phyloP scores from a whole-genome alignment of 2,888 invertebrate genomes.

The Ferrisia virgata region DNA sequence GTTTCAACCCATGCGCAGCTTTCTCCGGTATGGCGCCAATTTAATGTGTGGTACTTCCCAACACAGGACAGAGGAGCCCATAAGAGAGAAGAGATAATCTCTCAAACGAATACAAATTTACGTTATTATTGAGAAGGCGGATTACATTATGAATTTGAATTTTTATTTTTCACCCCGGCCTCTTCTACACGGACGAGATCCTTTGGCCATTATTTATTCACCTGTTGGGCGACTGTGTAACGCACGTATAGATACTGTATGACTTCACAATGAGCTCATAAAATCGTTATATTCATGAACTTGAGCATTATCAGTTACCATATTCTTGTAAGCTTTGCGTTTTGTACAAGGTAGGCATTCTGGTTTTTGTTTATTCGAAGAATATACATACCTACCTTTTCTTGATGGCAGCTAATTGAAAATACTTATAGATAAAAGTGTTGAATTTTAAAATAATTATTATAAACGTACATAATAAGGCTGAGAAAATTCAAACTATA shows the following conservation, averaged over 20 bases:
- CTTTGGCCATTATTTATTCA: neutral
- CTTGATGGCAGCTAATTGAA: too few species aligned
- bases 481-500: neutral
- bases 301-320: neutral
- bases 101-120: neutral
- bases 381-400: too few species aligned
- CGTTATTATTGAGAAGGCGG: slow-evolving; percentile 14
- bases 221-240: neutral
- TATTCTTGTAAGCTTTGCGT: neutral
- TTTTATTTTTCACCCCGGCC: too few species aligned
- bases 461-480: too few species aligned
- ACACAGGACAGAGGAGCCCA: neutral
- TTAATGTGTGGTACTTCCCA: neutral
- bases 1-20: neutral
- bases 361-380: too few species aligned
- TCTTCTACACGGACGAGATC: neutral
- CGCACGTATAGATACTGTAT: neutral
- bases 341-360: too few species aligned
- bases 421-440: too few species aligned
- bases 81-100: neutral
- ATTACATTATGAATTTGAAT: neutral
- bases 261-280: neutral
- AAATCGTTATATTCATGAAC: neutral
- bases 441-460: too few species aligned
- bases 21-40: slow-evolving; percentile 8